Evolutionary conservation across 2,797 vertebrate genomes (phyloP).

Genomic region (Sebastes iracundus): DNA sequence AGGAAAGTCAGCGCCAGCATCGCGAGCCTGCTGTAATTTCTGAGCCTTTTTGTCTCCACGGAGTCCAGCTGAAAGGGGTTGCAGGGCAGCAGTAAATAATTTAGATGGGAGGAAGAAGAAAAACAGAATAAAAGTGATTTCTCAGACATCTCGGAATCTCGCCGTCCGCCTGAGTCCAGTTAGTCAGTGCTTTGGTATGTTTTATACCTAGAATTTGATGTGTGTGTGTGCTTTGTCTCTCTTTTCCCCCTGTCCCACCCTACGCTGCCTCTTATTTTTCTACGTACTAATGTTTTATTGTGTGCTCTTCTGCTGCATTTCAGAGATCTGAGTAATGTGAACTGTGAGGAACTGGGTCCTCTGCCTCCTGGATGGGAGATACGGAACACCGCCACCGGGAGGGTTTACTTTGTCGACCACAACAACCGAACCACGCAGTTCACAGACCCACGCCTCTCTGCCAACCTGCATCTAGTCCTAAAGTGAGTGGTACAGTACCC

Average conservation of each 20-base stretch:
- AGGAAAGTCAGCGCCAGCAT: conserved; percentile 62
- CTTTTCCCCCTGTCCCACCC: background rate
- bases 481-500: conserved; percentile 85
- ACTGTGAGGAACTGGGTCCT: conserved; percentile 97
- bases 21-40: conserved; percentile 57
- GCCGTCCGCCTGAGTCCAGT: conserved; percentile 45
- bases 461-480: conserved; percentile 96
- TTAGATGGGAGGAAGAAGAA: conserved; percentile 54
- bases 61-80: conserved; percentile 80
- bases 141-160: conserved; percentile 82
- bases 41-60: conserved; percentile 65
- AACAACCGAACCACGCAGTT: conserved; percentile 99
- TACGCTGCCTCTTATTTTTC: background rate
- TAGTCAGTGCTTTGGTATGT: conserved; percentile 53
- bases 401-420: conserved; percentile 99
- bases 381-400: conserved; percentile 93
- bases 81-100: conserved; percentile 85
- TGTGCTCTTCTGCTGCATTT: conserved; percentile 69
- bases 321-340: conserved; percentile 99
- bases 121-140: conserved; percentile 71
- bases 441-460: conserved; percentile 96
- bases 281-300: background rate
- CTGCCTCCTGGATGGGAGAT: conserved; percentile 86
- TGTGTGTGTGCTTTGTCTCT: background rate
- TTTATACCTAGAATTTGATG: conserved; percentile 54